Percentiles rank a stretch among this genome's conserved stretches.
Conservation (phyloP, 37 sponge, comb jelly and placozoan species). For the Oopsacas minuta region DNA sequence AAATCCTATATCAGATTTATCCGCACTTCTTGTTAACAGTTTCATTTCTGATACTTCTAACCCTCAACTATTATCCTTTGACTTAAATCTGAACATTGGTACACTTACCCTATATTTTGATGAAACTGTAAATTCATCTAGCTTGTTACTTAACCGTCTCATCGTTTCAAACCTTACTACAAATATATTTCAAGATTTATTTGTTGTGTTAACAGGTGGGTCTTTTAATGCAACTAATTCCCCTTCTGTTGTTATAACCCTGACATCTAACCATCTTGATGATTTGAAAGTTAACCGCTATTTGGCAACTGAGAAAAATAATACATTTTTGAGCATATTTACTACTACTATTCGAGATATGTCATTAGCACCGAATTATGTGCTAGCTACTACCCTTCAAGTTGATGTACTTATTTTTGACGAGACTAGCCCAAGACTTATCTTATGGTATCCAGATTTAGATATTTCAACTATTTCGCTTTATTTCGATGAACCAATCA, state of each 20-base stretch:
- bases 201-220: neutral
- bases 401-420: neutral
- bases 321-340: neutral
- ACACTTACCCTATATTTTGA: constrained; percentile 25
- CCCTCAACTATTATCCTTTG: constrained; percentile 26
- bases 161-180: constrained; percentile 36
- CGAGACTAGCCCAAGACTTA: neutral
- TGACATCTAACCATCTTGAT: constrained; percentile 31
- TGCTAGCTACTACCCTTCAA: neutral
- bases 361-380: neutral
- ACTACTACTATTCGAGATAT: neutral
- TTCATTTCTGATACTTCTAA: constrained; percentile 20
- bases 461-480: constrained; percentile 37
- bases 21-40: constrained; percentile 17
- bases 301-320: neutral
- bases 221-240: neutral
- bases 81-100: constrained; percentile 29
- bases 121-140: constrained; percentile 31
- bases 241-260: constrained; percentile 30
- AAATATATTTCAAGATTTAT: neutral
- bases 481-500: constrained; percentile 44
- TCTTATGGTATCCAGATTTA: constrained; percentile 21
- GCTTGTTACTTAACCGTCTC: constrained; percentile 33
- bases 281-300: neutral
- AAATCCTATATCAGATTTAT: neutral